These are phyloP conservation scores for Hyperopisus bebe DNA, from an alignment of 2,113 vertebrate genomes.

Conservation along the genomic window DNA sequence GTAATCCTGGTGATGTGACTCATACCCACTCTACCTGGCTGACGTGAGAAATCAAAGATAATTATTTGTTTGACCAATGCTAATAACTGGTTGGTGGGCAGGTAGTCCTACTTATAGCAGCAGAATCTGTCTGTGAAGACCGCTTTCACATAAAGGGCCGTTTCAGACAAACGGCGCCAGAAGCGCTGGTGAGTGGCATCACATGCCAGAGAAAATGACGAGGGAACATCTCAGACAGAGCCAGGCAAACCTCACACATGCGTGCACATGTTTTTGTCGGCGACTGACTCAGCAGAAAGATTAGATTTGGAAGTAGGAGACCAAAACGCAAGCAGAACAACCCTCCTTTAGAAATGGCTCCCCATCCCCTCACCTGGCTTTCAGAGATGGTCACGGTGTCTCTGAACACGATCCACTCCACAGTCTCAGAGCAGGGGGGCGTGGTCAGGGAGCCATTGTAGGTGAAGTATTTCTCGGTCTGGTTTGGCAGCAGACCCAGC, in stretches of 20 bases:
- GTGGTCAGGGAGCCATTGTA: conserved; percentile 88
- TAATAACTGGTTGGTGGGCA: neutral
- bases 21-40: neutral
- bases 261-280: too few relatives aligned
- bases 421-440: conserved; percentile 83
- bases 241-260: neutral
- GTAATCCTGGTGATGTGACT: neutral
- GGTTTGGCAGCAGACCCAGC: conserved; percentile 76
- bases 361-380: conserved; percentile 68
- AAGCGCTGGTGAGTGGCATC: neutral
- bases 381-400: conserved; percentile 83
- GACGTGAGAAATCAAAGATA: neutral
- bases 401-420: conserved; percentile 94
- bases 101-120: neutral
- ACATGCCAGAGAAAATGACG: neutral
- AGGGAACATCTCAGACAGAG: neutral
- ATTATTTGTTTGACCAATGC: neutral
- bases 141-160: neutral
- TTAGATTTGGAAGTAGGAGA: neutral
- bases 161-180: neutral
- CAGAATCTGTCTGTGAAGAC: neutral
- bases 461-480: conserved; percentile 87
- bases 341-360: neutral
- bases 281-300: neutral
- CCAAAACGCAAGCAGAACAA: neutral